These are phyloP conservation scores for Pseudochaenichthys georgianus DNA, from an alignment of 2,797 vertebrate genomes.

Conservation along the genomic window DNA sequence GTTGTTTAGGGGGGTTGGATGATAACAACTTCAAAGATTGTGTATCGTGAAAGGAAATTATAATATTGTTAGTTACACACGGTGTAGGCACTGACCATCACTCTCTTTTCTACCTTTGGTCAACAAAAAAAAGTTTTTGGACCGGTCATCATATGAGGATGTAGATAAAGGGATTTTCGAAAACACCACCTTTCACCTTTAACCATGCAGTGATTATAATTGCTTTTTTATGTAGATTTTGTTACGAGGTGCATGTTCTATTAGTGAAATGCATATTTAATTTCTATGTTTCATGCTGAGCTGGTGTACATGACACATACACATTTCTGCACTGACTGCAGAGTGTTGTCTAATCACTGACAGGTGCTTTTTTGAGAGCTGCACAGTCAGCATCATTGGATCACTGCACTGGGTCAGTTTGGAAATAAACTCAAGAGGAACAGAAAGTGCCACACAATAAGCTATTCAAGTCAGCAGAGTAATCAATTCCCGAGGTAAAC, in stretches of 20 bases:
- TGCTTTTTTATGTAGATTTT: constrained; percentile 18
- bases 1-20: constrained; percentile 40
- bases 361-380: constrained; percentile 26
- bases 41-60: constrained; percentile 4
- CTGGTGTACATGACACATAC: not conserved
- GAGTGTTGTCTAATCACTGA: constrained; percentile 26
- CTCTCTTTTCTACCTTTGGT: constrained; percentile 27
- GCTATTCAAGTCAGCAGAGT: constrained; percentile 38
- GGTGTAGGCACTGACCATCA: not conserved
- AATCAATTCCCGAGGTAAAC: constrained; percentile 38
- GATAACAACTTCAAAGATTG: constrained; percentile 62
- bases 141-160: constrained; percentile 36
- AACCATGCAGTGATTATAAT: constrained; percentile 33
- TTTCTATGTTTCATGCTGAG: not conserved
- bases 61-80: constrained; percentile 38
- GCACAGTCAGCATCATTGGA: constrained; percentile 30
- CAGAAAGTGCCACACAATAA: constrained; percentile 34
- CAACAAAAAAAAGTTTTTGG: constrained; percentile 35
- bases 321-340: constrained; percentile 24
- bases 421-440: constrained; percentile 26
- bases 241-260: constrained; percentile 25
- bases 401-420: constrained; percentile 28
- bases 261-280: constrained; percentile 18
- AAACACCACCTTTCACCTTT: constrained; percentile 46
- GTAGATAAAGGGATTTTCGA: constrained; percentile 35